Conservation (phyloP, 2,888 invertebrate genomes). For the Drosophila niveifrons region DNA sequence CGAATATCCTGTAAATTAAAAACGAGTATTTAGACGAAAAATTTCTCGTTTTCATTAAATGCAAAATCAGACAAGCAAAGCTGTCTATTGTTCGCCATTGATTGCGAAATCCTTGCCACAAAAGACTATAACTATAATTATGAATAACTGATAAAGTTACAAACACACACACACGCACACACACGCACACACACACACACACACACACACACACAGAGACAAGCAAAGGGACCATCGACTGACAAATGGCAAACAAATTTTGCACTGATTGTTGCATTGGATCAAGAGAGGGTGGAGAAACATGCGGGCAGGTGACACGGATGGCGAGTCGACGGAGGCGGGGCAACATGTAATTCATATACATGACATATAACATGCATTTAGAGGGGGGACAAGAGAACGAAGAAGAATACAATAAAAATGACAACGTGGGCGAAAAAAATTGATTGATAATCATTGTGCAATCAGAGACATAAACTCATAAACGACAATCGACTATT, state of each 20-base stretch:
- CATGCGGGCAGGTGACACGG: too few relatives aligned
- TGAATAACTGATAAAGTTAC: slow-evolving; percentile 12
- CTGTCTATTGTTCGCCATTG: slow-evolving; percentile 1
- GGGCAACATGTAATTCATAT: slow-evolving; percentile 34
- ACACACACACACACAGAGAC: slow-evolving; percentile 1
- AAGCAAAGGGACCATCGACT: slow-evolving; percentile 23
- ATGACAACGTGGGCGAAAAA: slow-evolving; percentile 37
- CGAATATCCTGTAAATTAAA: background rate
- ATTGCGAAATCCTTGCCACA: slow-evolving; percentile 11
- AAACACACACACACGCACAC: background rate
- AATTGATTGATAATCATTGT: slow-evolving; percentile 52
- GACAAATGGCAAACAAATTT: slow-evolving; percentile 52
- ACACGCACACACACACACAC: background rate
- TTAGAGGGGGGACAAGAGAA: slow-evolving; percentile 13
- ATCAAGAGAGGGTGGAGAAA: background rate
- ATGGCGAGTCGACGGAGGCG: background rate
- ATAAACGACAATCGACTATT: slow-evolving; percentile 33
- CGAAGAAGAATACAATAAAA: slow-evolving; percentile 30
- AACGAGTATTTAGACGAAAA: background rate
- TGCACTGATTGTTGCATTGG: slow-evolving; percentile 43
- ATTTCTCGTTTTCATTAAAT: background rate
- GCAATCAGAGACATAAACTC: slow-evolving; percentile 42
- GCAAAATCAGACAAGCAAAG: background rate
- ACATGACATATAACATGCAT: slow-evolving; percentile 57
- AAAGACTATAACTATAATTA: slow-evolving; percentile 25